These are phyloP conservation scores for Xerus rutilus DNA, from an alignment of 2,797 vertebrate genomes.

Conservation along the genomic window DNA sequence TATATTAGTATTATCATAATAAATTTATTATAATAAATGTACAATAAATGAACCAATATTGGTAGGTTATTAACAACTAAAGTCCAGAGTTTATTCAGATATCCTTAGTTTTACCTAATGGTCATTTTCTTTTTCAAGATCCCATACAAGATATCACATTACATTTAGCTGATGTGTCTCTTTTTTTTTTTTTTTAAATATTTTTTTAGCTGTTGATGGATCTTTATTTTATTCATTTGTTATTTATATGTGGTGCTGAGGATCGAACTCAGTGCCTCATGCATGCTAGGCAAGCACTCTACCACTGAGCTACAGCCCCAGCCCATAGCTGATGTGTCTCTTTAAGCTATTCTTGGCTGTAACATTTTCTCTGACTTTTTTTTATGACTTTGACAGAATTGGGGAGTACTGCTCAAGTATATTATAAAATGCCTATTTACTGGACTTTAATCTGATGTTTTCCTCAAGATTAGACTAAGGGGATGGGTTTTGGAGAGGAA, in stretches of 20 bases:
- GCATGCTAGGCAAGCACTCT: too few relatives aligned
- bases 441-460: constrained; percentile 7
- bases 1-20: background rate
- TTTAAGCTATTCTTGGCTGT: background rate
- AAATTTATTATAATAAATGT: too few relatives aligned
- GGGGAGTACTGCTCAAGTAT: background rate
- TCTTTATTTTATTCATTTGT: too few relatives aligned
- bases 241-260: too few relatives aligned
- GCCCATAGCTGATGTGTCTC: constrained; percentile 12
- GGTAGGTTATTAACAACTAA: background rate
- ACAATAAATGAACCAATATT: constrained; percentile 40
- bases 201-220: too few relatives aligned
- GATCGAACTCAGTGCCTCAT: too few relatives aligned
- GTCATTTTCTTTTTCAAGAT: constrained; percentile 35
- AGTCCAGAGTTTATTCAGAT: constrained; percentile 23
- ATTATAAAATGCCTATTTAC: background rate
- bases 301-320: too few relatives aligned
- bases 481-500: background rate
- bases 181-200: too few relatives aligned
- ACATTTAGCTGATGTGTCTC: constrained; percentile 22
- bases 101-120: constrained; percentile 34
- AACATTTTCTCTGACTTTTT: constrained; percentile 42
- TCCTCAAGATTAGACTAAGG: constrained; percentile 10
- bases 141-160: background rate
- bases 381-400: background rate